Conservation (phyloP, 1,140 invertebrate species). For the Nephila pilipes region DNA sequence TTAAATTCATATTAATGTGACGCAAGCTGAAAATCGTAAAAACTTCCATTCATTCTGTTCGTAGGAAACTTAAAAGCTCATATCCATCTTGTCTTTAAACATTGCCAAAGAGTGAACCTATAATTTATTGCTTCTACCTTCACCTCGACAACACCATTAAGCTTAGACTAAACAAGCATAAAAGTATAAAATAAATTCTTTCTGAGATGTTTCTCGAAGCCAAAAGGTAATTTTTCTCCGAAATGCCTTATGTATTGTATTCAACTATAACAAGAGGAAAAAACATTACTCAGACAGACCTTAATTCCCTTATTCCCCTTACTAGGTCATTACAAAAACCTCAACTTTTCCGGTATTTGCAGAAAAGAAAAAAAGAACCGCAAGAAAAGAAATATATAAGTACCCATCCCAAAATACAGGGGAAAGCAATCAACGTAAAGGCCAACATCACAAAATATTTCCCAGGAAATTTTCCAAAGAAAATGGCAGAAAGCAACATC, state of each 20-base stretch:
- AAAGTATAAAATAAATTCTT: no score
- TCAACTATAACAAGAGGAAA: background rate
- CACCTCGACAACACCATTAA: no score
- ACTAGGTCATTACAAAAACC: background rate
- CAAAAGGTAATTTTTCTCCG: no score
- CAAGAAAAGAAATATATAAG: background rate
- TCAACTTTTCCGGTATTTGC: background rate
- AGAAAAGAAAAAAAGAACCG: background rate
- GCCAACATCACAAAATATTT: constrained; percentile 9
- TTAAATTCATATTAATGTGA: no score
- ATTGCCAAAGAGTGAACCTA: no score
- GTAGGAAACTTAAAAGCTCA: no score
- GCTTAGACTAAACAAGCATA: no score
- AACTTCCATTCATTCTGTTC: no score
- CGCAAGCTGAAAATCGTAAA: no score
- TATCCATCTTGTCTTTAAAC: no score
- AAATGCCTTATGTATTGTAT: background rate
- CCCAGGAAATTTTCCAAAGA: background rate
- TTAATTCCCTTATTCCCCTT: background rate
- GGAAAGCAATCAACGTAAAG: background rate
- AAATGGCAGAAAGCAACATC: background rate
- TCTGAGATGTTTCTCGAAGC: no score
- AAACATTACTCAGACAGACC: background rate
- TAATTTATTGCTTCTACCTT: no score
- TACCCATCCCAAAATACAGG: background rate